Percentiles rank a stretch among this genome's conserved stretches.
These are phyloP conservation scores for Silurus aristotelis DNA, from an alignment of 2,797 vertebrate genomes.

Conservation along the genomic window DNA sequence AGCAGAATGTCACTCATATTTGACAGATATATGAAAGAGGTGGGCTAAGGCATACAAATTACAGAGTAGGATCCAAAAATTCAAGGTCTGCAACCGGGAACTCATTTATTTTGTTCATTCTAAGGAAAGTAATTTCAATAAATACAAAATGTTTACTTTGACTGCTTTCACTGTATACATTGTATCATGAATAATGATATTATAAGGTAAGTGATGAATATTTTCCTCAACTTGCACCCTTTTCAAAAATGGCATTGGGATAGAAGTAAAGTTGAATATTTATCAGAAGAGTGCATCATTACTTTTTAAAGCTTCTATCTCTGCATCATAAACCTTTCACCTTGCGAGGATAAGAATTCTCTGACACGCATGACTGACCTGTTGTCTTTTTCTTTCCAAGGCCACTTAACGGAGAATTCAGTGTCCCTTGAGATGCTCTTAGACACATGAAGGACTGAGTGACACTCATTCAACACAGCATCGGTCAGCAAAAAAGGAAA, in stretches of 20 bases:
- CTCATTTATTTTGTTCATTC: not conserved
- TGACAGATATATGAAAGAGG: slow-evolving; percentile 74
- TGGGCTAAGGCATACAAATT: slow-evolving; percentile 64
- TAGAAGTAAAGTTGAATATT: slow-evolving; percentile 35
- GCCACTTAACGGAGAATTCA: slow-evolving; percentile 68
- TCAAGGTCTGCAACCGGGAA: not conserved
- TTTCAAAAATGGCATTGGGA: slow-evolving; percentile 12
- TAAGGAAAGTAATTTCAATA: not conserved
- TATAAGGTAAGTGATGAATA: not conserved
- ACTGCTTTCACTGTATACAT: no score
- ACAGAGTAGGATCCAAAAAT: not conserved
- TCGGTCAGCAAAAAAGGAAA: slow-evolving; percentile 65
- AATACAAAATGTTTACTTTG: not conserved
- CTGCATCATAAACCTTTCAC: slow-evolving; percentile 66
- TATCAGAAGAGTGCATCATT: slow-evolving; percentile 65
- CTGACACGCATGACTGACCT: slow-evolving; percentile 65
- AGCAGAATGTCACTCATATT: slow-evolving; percentile 75
- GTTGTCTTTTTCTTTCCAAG: slow-evolving; percentile 66
- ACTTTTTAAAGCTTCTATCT: slow-evolving; percentile 72
- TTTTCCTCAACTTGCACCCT: not conserved
- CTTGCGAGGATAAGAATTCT: slow-evolving; percentile 57
- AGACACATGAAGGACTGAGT: slow-evolving; percentile 58
- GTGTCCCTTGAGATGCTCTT: slow-evolving; percentile 62
- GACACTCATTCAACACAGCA: slow-evolving; percentile 58
- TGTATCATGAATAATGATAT: not conserved